A percentile compares a stretch with the other conserved stretches of the same genome.
phyloP scores from a whole-genome alignment of 2,888 invertebrate species.

The Sussaba pulchella region DNA sequence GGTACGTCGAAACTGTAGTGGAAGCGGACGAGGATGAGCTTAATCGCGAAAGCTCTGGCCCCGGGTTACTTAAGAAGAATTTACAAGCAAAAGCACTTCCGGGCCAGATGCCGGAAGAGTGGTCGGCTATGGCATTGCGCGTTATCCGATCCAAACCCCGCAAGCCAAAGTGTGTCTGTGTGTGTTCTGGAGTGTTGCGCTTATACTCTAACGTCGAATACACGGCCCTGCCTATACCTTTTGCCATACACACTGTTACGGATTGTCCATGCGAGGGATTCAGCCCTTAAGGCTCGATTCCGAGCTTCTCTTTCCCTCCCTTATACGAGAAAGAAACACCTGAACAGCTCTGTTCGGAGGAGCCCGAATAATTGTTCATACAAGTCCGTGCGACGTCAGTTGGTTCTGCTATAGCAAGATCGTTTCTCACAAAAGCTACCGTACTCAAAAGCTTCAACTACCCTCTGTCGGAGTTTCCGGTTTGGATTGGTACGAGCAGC shows the following conservation, averaged over 20 bases:
- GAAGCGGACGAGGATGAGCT: slow-evolving; percentile 24
- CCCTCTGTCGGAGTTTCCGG: slow-evolving; percentile 49
- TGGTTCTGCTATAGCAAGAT: slow-evolving; percentile 29
- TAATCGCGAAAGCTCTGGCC: slow-evolving; percentile 53
- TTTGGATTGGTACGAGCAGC: slow-evolving; percentile 46
- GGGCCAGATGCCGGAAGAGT: slow-evolving; percentile 47
- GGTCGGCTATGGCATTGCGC: slow-evolving; percentile 31
- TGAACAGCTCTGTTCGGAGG: slow-evolving; percentile 8
- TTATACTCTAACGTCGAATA: neutral
- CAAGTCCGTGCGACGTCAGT: slow-evolving; percentile 18
- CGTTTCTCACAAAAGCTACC: slow-evolving; percentile 36
- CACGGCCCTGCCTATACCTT: neutral
- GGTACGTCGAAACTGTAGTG: neutral
- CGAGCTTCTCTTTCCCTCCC: neutral
- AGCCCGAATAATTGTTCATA: slow-evolving; percentile 48
- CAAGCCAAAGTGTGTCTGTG: slow-evolving; percentile 1
- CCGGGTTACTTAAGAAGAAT: slow-evolving; percentile 54
- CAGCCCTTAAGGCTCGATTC: slow-evolving; percentile 11
- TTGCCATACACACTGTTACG: neutral
- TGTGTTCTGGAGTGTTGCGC: neutral
- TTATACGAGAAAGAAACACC: neutral
- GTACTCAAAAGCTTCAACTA: slow-evolving; percentile 39
- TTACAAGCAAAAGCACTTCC: slow-evolving; percentile 67
- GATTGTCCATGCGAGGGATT: neutral
- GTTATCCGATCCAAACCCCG: slow-evolving; percentile 17